Evolutionary conservation across 2,113 vertebrate species (phyloP), one percentile per base, ranked within the genome.

Genomic region (Neopipo cinnamomea): DNA sequence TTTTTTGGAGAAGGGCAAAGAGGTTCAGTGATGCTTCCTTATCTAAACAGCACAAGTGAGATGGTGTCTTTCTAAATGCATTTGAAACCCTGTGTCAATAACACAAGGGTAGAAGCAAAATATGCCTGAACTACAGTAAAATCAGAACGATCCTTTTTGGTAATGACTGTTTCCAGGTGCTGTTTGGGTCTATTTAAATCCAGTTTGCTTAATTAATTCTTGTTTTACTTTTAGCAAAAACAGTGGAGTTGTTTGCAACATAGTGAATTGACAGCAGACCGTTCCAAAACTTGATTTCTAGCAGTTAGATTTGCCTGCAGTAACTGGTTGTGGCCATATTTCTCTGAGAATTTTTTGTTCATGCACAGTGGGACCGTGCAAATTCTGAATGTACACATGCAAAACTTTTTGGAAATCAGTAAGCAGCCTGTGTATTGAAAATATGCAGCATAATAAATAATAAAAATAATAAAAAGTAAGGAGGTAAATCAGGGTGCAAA

Each of bases 1-100:
- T 95, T 97, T 96, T 89, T 86, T 94, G 72, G 80, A 63, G 85
- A 96, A 98, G 96, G 96, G 96, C 88, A 94, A 74, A 95, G 87
- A 95, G 92, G 80, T 94, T 97, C 86, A 95, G 79, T 23, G 73
- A 52, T 86, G 94, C 83, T 96, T 91, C 75, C 93, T 95, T 87
- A 91, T 96, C 82, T 91, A 94, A 96, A 95, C 90, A 93, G 61
- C 39, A 30, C 44, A 46, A 83, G 86, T 93, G 95, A 91, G 91
- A 95, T 94, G 79, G 55, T 89, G 88, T 94, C 90, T 96, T 87
- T 86, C 89, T 71, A 88, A 93, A 71, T 91, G 81, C 75, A 65
- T 96, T 84, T 85, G 73, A 96, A 88, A 55, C 46, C 18, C 31
- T 56, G 1, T 78, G 53, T 87, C 78, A 90, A 1, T 84, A 72